Evolutionary conservation across 2,797 vertebrate genomes (phyloP), one percentile per base, ranked within the genome.

Genomic region (Kryptopterus vitreolus): DNA sequence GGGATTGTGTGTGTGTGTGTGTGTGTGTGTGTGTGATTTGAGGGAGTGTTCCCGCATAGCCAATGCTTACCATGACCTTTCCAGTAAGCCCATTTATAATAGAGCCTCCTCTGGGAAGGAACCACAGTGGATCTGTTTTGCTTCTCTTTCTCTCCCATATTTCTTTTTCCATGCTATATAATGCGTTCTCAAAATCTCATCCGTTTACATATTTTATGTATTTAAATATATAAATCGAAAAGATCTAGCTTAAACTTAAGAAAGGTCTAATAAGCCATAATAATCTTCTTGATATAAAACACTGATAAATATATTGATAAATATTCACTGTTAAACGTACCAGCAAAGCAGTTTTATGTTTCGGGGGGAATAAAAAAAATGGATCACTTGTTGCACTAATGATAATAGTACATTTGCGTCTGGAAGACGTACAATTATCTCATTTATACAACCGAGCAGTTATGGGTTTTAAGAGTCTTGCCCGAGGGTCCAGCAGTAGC

Each of bases 1-100:
- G n/a, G n/a, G 55, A 74, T 33, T 77, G 62, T 78, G 31, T 55
- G 79, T 58, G 61, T 74, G 65, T 53, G 65, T 69, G 48, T 78
- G 76, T 68, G 48, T 81, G 73, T 78, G 29, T 50, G 76, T 83
- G 71, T 73, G 33, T 50, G 26, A 50, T 35, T 72, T 22, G 1
- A 72, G 72, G 59, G 43, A 43, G 59, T 70, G 46, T 76, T 73
- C 76, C 80, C 26, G 81, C 59, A 79, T 75, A 83, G 70, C 78
- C 86, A 74, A 83, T 77, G 72, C 46, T 77, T 72, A 81, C 76
- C 22, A 77, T 90, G 89, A 90, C 89, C 87, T 92, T 89, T 91
- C 24, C 26, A 22, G 70, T 1, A 33, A 85, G 78, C 22, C 76
- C 78, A 86, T 91, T 89, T 87, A 85, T 87, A 77, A 89, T 58